Evolutionary conservation across 2,888 invertebrate species (phyloP).

Genomic region (Pyrrhia umbra): DNA sequence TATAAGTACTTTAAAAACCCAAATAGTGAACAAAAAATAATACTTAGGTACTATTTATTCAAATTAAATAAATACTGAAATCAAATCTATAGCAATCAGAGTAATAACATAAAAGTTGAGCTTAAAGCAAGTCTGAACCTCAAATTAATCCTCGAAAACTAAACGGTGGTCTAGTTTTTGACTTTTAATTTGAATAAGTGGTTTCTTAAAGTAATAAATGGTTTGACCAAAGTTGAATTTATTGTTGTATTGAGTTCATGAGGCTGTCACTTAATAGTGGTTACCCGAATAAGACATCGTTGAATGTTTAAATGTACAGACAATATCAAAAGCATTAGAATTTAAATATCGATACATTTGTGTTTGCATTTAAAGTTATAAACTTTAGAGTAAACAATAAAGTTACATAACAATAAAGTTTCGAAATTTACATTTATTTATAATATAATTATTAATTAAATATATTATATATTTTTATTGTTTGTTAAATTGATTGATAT

Average conservation of each 20-base stretch:
- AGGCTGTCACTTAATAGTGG: conserved; percentile 10
- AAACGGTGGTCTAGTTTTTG: conserved; percentile 3
- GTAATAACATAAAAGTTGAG: background rate
- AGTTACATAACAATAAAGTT: background rate
- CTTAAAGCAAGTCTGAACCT: conserved; percentile 5
- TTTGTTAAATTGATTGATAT: too few species aligned
- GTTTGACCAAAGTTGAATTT: conserved; percentile 12
- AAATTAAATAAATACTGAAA: background rate
- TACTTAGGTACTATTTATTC: background rate
- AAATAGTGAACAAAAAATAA: background rate
- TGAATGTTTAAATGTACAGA: background rate
- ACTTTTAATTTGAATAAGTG: conserved; percentile 43
- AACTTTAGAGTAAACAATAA: too few species aligned
- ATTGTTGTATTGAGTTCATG: conserved; percentile 18
- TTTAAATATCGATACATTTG: too few species aligned
- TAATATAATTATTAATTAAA: background rate
- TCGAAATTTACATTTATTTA: background rate
- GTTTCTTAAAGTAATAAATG: conserved; percentile 48
- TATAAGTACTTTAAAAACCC: too few species aligned
- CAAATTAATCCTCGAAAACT: conserved; percentile 26
- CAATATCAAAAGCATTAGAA: background rate
- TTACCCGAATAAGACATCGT: conserved; percentile 11
- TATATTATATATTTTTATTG: too few species aligned
- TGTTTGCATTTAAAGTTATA: background rate
- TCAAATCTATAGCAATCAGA: background rate